A percentile compares a stretch with the other conserved stretches of the same genome.
These are phyloP conservation scores for Butastur rufipennis DNA, from an alignment of 2,113 vertebrate species.

Conservation along the genomic window DNA sequence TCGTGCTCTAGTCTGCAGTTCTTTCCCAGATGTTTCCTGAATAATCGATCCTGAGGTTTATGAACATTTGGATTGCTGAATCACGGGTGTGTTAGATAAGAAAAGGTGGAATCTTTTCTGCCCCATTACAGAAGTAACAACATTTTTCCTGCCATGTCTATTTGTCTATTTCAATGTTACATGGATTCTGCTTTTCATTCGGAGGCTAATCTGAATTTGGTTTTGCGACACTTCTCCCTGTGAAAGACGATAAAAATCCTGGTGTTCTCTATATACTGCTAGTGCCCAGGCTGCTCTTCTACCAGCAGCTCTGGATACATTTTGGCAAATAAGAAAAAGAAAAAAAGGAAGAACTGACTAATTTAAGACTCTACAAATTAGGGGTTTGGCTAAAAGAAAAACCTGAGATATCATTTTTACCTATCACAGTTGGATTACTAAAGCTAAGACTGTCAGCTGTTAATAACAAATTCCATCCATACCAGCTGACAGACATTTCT, in stretches of 20 bases:
- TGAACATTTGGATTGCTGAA: neutral
- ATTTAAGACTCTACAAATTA: neutral
- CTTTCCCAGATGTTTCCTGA: neutral
- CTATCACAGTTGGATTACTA: slow-evolving; percentile 26
- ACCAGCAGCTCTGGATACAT: neutral
- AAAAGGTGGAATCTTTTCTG: neutral
- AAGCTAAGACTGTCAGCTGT: slow-evolving; percentile 29
- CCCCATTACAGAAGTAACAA: neutral
- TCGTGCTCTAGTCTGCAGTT: neutral
- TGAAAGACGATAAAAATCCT: neutral
- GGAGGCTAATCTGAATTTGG: neutral
- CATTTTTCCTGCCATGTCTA: neutral
- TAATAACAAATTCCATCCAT: slow-evolving; percentile 41
- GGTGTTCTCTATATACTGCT: neutral
- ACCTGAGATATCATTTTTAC: neutral
- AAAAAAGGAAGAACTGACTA: neutral
- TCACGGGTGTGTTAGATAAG: neutral
- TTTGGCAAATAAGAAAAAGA: neutral
- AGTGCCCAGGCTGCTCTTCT: neutral
- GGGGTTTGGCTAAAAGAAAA: neutral
- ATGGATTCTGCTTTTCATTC: neutral
- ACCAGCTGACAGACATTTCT: neutral
- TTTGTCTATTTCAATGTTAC: neutral
- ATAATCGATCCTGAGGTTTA: neutral
- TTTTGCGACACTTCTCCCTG: neutral